Percentiles rank a stretch among this genome's conserved stretches.
Evolutionary conservation across 2,888 invertebrate genomes (phyloP).

Genomic region (Plutella xylostella): DNA sequence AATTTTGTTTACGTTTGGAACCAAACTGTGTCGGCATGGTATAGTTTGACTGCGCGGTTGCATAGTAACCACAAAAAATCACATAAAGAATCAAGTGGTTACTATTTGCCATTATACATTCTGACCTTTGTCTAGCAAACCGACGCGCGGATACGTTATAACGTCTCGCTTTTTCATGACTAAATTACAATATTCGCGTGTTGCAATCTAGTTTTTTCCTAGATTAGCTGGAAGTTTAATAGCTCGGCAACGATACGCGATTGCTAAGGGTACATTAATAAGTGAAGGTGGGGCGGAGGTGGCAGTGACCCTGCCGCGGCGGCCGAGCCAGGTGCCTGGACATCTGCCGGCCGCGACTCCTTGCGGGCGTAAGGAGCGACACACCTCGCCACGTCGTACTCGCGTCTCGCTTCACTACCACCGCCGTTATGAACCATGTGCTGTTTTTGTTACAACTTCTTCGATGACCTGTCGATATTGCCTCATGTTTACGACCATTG

Average conservation of each 20-base stretch:
- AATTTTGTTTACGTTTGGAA: too few species aligned
- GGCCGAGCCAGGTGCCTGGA: slow-evolving; percentile 63
- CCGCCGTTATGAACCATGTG: slow-evolving; percentile 30
- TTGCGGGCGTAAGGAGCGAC: too few species aligned
- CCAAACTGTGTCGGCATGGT: too few species aligned
- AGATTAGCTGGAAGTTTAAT: slow-evolving; percentile 17
- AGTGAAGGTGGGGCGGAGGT: slow-evolving; percentile 50
- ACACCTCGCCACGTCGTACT: slow-evolving; percentile 17
- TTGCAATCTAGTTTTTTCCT: slow-evolving; percentile 43
- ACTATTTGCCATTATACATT: too few species aligned
- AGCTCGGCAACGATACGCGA: slow-evolving; percentile 25
- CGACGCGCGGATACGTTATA: slow-evolving; percentile 9
- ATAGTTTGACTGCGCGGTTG: too few species aligned
- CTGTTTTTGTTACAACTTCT: slow-evolving; percentile 4
- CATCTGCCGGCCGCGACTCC: slow-evolving; percentile 62
- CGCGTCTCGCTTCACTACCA: slow-evolving; percentile 45
- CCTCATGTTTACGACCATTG: not conserved
- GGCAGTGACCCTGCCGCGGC: slow-evolving; percentile 65
- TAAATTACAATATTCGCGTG: slow-evolving; percentile 51
- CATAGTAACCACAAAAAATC: too few species aligned
- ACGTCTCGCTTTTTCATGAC: slow-evolving; percentile 36
- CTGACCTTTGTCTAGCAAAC: too few species aligned
- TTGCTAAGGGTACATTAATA: slow-evolving; percentile 30
- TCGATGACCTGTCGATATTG: not conserved
- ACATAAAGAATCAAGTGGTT: too few species aligned